A percentile compares a stretch with the other conserved stretches of the same genome.
Evolutionary conservation across 2,797 vertebrate genomes (phyloP).

Genomic region (Austrolebias charrua): DNA sequence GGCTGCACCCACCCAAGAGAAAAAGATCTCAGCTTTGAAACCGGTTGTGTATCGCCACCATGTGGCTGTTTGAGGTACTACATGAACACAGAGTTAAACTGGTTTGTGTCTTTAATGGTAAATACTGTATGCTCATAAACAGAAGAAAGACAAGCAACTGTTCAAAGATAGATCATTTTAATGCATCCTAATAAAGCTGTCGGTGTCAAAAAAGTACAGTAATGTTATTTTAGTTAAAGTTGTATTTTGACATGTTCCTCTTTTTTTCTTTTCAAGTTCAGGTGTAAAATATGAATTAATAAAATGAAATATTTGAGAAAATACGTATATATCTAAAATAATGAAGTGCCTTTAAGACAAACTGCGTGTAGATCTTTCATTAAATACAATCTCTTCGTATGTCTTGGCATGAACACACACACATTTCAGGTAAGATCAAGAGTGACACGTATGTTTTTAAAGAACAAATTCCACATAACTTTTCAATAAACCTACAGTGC

Average conservation of each 20-base stretch:
- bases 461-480: no score
- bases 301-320: neutral
- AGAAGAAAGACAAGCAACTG: slow-evolving; percentile 1
- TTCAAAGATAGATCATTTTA: slow-evolving; percentile 25
- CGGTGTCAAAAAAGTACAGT: slow-evolving; percentile 27
- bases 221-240: slow-evolving; percentile 9
- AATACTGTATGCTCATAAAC: no score
- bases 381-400: neutral
- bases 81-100: no score
- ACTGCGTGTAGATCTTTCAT: neutral
- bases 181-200: slow-evolving; percentile 25
- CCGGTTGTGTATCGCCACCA: no score
- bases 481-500: no score
- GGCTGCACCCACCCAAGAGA: no score
- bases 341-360: neutral
- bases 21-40: no score
- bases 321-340: neutral
- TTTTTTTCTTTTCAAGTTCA: neutral
- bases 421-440: no score
- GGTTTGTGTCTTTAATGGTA: no score
- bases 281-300: slow-evolving; percentile 4
- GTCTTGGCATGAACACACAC: no score
- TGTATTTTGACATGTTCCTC: neutral
- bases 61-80: no score
- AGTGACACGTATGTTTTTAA: no score